A percentile compares a stretch with the other conserved stretches of the same genome.
These are phyloP conservation scores for Falco rusticolus DNA, from an alignment of 2,797 vertebrate genomes.

Conservation along the genomic window DNA sequence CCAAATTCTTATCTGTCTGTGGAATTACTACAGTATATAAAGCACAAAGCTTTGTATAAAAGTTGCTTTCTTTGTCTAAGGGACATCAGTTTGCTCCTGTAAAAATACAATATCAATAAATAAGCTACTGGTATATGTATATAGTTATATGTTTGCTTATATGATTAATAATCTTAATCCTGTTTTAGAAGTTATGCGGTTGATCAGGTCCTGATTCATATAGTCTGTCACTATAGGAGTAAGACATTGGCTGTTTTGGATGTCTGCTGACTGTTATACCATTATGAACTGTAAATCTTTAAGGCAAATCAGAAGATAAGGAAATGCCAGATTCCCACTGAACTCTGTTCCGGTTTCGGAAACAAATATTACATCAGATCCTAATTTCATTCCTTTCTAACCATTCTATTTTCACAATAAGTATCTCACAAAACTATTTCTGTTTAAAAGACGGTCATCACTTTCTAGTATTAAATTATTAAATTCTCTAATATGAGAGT, in stretches of 20 bases:
- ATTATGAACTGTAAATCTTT: neutral
- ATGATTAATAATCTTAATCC: neutral
- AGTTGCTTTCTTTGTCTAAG: neutral
- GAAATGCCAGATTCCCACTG: neutral
- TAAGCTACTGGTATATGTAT: neutral
- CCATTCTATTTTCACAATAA: slow-evolving; percentile 45
- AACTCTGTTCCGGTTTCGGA: neutral
- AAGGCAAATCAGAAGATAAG: neutral
- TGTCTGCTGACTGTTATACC: neutral
- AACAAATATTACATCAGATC: slow-evolving; percentile 13
- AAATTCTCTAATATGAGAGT: slow-evolving; percentile 28
- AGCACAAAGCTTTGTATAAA: neutral
- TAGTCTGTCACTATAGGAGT: neutral
- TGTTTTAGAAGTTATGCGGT: neutral
- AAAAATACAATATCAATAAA: neutral
- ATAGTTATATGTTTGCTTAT: neutral
- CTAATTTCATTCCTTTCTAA: slow-evolving; percentile 58
- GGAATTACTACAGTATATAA: neutral
- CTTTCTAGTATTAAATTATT: slow-evolving; percentile 18
- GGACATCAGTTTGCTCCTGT: neutral
- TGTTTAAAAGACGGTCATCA: neutral
- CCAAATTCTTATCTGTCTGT: neutral
- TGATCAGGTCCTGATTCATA: neutral
- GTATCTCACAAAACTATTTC: slow-evolving; percentile 3
- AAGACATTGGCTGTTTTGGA: neutral